phyloP scores from a whole-genome alignment of 2,113 vertebrate genomes.

The Sceloporus tristichus region DNA sequence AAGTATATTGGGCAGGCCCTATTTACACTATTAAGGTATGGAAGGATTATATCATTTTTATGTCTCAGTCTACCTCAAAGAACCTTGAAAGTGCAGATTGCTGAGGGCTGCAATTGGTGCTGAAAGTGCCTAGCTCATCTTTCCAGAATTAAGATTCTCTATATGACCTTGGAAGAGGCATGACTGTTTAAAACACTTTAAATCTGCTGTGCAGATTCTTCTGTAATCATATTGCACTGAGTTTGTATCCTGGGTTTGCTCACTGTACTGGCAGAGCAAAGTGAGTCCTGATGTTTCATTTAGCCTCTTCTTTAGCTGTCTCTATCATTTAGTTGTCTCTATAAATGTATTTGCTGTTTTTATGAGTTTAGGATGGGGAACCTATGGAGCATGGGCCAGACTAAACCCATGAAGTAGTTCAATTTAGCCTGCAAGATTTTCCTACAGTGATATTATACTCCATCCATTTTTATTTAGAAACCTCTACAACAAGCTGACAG shows the following conservation, averaged over 20 bases:
- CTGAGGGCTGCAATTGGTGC: not conserved
- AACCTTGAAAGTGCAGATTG: not conserved
- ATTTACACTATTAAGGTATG: no score
- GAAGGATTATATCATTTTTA: not conserved
- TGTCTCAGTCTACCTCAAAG: not conserved
- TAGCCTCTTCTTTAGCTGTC: not conserved
- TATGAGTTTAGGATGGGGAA: not conserved
- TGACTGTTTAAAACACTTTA: not conserved
- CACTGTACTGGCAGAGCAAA: no score
- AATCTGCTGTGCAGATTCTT: no score
- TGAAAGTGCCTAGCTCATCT: not conserved
- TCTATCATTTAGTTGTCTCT: not conserved
- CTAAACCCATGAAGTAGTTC: no score
- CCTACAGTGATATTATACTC: no score
- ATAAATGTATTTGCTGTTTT: not conserved
- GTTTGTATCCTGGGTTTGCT: no score
- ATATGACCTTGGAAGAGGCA: not conserved
- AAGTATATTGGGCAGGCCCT: no score
- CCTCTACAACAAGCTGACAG: rapidly evolving
- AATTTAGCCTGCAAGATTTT: not conserved
- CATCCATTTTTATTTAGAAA: not conserved
- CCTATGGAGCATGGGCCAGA: not conserved
- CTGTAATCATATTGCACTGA: not conserved
- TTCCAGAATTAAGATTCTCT: not conserved
- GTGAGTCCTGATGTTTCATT: not conserved